Evolutionary conservation across 2,797 vertebrate genomes (phyloP).

Genomic region (Carduelis carduelis): DNA sequence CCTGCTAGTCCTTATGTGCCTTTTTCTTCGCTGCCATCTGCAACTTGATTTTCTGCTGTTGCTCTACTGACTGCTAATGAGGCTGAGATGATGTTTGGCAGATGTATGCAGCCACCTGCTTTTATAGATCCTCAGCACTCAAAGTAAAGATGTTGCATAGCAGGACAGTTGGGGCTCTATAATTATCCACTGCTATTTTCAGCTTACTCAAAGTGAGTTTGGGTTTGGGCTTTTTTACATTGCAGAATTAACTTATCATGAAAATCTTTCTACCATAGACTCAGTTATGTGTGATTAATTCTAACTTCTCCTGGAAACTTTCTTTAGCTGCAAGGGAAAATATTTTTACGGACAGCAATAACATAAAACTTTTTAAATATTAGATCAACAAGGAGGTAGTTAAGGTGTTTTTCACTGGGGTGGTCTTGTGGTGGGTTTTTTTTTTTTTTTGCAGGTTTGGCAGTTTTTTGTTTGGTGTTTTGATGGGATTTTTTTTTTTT

Average conservation of each 20-base stretch:
- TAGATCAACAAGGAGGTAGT: not conserved
- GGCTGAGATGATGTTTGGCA: constrained; percentile 31
- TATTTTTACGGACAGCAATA: not conserved
- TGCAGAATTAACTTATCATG: not conserved
- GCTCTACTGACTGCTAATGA: constrained; percentile 27
- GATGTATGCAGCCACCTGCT: constrained; percentile 33
- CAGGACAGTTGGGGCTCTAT: not conserved
- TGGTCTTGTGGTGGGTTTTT: not conserved
- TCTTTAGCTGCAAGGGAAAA: not conserved
- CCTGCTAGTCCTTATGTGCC: not conserved
- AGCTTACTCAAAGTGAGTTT: constrained; percentile 4
- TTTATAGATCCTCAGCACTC: not conserved
- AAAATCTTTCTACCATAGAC: not conserved
- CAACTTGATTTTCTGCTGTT: constrained; percentile 12
- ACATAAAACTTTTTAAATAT: not conserved
- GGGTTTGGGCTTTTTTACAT: not conserved
- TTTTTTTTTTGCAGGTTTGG: not conserved
- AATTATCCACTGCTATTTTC: not conserved
- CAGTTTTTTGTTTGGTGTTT: not conserved
- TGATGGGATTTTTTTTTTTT: not conserved
- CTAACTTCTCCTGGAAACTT: not conserved
- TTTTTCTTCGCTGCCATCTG: constrained; percentile 34
- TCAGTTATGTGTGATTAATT: not conserved
- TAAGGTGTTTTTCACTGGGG: not conserved
- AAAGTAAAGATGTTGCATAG: not conserved